These are phyloP conservation scores for Pollenia labialis DNA, from an alignment of 2,888 invertebrate species.

Conservation along the genomic window DNA sequence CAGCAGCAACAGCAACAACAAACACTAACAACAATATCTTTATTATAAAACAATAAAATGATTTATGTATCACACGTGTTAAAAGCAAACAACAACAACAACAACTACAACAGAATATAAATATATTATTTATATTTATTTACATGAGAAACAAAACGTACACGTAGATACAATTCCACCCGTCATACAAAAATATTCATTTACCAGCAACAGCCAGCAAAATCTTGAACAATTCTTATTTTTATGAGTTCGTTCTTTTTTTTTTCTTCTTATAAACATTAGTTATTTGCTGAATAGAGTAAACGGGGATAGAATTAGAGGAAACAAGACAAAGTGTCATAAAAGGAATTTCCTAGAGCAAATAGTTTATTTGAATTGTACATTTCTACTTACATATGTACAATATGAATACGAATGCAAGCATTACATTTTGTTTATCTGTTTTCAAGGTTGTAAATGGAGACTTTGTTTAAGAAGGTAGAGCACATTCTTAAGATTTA, in stretches of 20 bases:
- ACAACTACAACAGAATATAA: slow-evolving; percentile 1
- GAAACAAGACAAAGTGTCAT: slow-evolving; percentile 36
- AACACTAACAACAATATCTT: slow-evolving; percentile 42
- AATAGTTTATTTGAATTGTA: slow-evolving; percentile 50
- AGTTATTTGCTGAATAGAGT: background rate
- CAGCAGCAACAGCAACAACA: slow-evolving; percentile 19
- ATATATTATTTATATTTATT: slow-evolving; percentile 36
- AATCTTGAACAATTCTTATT: background rate
- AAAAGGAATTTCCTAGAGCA: slow-evolving; percentile 54
- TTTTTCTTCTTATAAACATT: slow-evolving; percentile 21
- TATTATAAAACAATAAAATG: slow-evolving; percentile 64
- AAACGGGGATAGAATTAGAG: background rate
- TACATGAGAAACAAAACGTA: slow-evolving; percentile 42
- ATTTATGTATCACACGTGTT: slow-evolving; percentile 72
- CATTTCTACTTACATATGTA: background rate
- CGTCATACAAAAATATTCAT: slow-evolving; percentile 15
- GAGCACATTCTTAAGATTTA: slow-evolving; percentile 7
- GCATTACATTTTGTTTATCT: background rate
- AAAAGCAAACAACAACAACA: slow-evolving; percentile 42
- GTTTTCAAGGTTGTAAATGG: slow-evolving; percentile 41
- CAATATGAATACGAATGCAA: background rate
- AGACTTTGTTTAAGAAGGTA: background rate
- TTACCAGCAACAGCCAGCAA: slow-evolving; percentile 1
- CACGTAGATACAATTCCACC: slow-evolving; percentile 30
- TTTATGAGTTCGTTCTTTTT: slow-evolving; percentile 24